Evolutionary conservation across 2,797 vertebrate species (phyloP), one percentile per base, ranked within the genome.

Genomic region (Euphonia xanthogaster): DNA sequence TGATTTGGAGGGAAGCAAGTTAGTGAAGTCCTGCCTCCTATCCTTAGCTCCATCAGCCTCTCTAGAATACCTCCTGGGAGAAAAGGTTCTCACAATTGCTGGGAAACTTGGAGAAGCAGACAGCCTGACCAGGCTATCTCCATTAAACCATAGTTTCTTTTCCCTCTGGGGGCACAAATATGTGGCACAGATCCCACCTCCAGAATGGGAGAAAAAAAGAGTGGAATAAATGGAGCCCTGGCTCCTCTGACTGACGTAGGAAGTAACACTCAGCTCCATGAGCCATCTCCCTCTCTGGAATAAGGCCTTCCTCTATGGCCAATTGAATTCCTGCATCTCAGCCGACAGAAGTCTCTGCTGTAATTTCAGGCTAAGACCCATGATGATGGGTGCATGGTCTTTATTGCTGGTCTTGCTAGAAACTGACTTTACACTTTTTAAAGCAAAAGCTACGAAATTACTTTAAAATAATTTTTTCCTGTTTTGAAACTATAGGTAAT

Each of bases 141-240:
- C 68, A 30, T 83, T 90, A 94, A 91, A 86, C 79, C 50, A 24
- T 48, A 31, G n/a, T 35, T 61, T 93, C 54, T 89, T 83, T 68
- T 77, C 16, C 9, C 42, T 93, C 90, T 91, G 82, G 85, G 85
- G 50, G 44, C 44, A 83, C 82, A 96, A 90, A 88, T 86, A 93
- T 88, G 85, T 95, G 91, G 90, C 87, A 88, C 1, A 1, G 66
- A 83, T 95, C 90, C 93, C 90, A 78, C 62, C 39, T 93, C 57
- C 39, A 78, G 70, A 68, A 48, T 82, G 84, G 86, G 87, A 94
- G 87, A 80, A 87, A 71, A 74, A 86, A 75, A 75, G 61, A 65
- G 39, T 0, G 2, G 40, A 31, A 60, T 48, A 39, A 58, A 19
- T 20, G 30, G 58, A 62, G 44, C 63, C 44, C 18, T 28, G 40